Conservation (phyloP, 1,140 invertebrate species). For the Caenorhabditis elegans region WBcel235 BX284602.5:9109501-9110000, state of each 20-base stretch:
- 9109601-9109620: background rate
- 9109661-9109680: too few species aligned
- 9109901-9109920: too few species aligned
- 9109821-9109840: background rate
- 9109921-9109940: conserved; percentile 10
- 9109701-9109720: too few species aligned
- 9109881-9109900: too few species aligned
- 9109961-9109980: conserved; percentile 26
- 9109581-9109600: background rate
- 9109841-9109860: conserved; percentile 6
- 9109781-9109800: background rate
- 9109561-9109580: background rate
- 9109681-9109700: too few species aligned
- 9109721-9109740: background rate
- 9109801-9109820: background rate
- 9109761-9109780: background rate
- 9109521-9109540: background rate
- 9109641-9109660: background rate
- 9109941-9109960: background rate
- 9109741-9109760: background rate
- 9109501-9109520: too few species aligned
- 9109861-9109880: too few species aligned
- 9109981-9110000: conserved; percentile 75
- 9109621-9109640: conserved; percentile 2
- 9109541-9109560: conserved; percentile 6